Evolutionary conservation across 2,888 invertebrate species (phyloP).

Genomic region (Lysandra coridon): DNA sequence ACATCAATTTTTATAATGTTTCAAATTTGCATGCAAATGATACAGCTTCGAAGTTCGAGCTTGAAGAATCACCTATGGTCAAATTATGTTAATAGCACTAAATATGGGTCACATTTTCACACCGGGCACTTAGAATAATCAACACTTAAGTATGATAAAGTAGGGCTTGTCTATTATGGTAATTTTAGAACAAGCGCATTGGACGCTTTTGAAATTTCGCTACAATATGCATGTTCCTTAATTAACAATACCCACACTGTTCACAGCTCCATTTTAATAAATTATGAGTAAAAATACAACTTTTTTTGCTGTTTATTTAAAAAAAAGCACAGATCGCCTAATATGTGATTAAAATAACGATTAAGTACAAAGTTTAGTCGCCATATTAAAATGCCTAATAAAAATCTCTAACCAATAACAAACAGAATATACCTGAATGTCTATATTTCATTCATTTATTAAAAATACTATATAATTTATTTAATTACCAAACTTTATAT

Average conservation of each 20-base stretch:
- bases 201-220: constrained; percentile 8
- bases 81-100: not conserved
- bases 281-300: constrained; percentile 3
- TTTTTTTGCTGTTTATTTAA: not conserved
- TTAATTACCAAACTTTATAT: too few relatives aligned
- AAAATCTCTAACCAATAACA: too few relatives aligned
- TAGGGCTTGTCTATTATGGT: constrained; percentile 15
- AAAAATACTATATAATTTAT: too few relatives aligned
- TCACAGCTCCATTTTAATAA: constrained; percentile 14
- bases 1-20: too few relatives aligned
- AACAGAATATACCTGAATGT: too few relatives aligned
- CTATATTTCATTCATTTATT: too few relatives aligned
- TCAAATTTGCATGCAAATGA: not conserved
- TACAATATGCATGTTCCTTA: constrained; percentile 10
- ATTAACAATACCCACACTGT: not conserved
- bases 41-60: not conserved
- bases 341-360: too few relatives aligned
- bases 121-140: constrained; percentile 9
- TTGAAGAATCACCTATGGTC: not conserved
- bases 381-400: too few relatives aligned
- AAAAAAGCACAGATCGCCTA: too few relatives aligned
- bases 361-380: too few relatives aligned
- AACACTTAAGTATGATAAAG: constrained; percentile 23
- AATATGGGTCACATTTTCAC: constrained; percentile 21
- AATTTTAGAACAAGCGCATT: constrained; percentile 22